phyloP scores from a whole-genome alignment of 2,888 invertebrate genomes.

The Phyto melanocephala region DNA sequence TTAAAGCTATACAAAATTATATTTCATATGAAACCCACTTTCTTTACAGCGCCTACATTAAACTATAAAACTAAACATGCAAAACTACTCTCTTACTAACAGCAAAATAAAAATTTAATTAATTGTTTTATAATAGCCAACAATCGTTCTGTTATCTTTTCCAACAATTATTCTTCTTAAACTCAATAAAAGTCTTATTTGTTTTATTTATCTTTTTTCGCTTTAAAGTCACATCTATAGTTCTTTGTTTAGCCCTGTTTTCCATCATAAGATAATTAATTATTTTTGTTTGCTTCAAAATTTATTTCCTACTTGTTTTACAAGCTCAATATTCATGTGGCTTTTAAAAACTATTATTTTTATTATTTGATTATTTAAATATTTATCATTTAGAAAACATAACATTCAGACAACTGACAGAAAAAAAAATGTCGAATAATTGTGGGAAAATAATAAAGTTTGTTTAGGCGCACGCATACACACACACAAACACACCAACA shows the following conservation, averaged over 20 bases:
- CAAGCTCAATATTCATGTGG: neutral
- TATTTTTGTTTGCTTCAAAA: neutral
- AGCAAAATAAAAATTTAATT: neutral
- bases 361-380: neutral
- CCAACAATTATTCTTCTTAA: neutral
- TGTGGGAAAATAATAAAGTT: slow-evolving; percentile 28
- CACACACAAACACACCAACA: neutral
- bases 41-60: neutral
- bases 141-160: neutral
- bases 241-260: neutral
- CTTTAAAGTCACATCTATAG: neutral
- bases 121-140: neutral
- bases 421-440: neutral
- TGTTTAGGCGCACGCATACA: neutral
- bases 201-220: neutral
- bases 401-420: neutral
- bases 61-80: neutral
- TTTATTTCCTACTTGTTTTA: slow-evolving; percentile 36
- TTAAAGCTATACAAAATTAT: no score
- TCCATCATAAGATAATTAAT: neutral
- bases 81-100: neutral
- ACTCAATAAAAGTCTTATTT: no score
- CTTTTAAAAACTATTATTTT: neutral
- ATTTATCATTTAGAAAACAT: slow-evolving; percentile 26
- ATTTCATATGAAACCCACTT: neutral